Evolutionary conservation across 2,797 vertebrate genomes (phyloP).

Genomic region (Hozukius guyotensis): DNA sequence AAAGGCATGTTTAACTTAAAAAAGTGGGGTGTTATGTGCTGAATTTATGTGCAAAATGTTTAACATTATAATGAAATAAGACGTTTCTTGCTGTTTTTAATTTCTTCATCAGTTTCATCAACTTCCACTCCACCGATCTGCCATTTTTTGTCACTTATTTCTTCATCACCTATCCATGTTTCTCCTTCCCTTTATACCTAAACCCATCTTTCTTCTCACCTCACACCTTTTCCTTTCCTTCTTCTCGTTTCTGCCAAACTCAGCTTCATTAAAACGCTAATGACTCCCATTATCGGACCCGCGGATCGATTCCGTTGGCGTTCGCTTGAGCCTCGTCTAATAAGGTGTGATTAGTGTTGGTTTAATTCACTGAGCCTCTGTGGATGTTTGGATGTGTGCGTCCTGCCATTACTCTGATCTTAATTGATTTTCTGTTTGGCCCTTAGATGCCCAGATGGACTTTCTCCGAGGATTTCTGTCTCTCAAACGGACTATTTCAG

Average conservation of each 20-base stretch:
- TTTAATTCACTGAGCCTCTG: constrained; percentile 58
- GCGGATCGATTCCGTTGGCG: constrained; percentile 71
- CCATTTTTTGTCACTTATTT: background rate
- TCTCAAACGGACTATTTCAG: constrained; percentile 67
- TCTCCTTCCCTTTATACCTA: background rate
- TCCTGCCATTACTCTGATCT: constrained; percentile 61
- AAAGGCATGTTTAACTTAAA: too few species aligned
- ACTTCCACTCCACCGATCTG: background rate
- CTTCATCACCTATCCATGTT: background rate
- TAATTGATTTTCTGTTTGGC: constrained; percentile 72
- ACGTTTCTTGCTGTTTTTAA: too few species aligned
- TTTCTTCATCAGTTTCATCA: background rate
- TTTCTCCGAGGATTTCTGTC: constrained; percentile 52
- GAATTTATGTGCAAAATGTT: too few species aligned
- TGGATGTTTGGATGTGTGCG: constrained; percentile 21
- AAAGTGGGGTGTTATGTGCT: too few species aligned
- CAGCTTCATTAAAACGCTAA: constrained; percentile 81
- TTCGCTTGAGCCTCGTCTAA: constrained; percentile 62
- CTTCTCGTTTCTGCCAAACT: constrained; percentile 55
- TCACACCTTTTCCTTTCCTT: background rate
- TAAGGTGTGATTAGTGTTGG: constrained; percentile 74
- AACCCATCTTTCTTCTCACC: background rate
- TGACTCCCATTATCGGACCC: constrained; percentile 73
- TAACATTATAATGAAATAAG: too few species aligned
- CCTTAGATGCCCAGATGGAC: constrained; percentile 45